Percentiles rank a stretch among this genome's conserved stretches.
Evolutionary conservation across 1,140 invertebrate species (phyloP).

Genomic region (Spodoptera frugiperda): DNA sequence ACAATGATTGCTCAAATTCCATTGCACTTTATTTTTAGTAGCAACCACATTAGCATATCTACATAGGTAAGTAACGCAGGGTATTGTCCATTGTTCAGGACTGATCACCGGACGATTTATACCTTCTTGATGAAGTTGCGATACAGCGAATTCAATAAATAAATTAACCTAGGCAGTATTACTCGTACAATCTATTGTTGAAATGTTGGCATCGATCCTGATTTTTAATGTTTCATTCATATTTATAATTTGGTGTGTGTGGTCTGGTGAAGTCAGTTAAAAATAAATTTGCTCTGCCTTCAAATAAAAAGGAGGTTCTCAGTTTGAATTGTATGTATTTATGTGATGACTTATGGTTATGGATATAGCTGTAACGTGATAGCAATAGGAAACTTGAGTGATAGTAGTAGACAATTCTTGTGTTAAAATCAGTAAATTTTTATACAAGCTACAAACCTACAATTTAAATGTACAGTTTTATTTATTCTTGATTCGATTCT

Average conservation of each 20-base stretch:
- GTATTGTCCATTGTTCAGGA: slow-evolving; percentile 26
- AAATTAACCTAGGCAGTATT: not conserved
- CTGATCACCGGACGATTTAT: slow-evolving; percentile 27
- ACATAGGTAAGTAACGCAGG: not conserved
- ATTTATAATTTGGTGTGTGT: not conserved
- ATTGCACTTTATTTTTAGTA: not conserved
- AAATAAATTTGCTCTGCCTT: too few relatives aligned
- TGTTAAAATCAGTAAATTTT: too few relatives aligned
- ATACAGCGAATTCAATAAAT: slow-evolving; percentile 11
- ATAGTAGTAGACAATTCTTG: too few relatives aligned
- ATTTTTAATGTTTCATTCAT: not conserved
- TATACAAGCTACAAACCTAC: too few relatives aligned
- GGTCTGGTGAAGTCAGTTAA: not conserved
- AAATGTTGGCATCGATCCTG: slow-evolving; percentile 2
- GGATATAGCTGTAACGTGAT: too few relatives aligned
- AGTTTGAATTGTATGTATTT: too few relatives aligned
- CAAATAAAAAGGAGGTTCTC: too few relatives aligned
- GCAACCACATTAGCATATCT: not conserved
- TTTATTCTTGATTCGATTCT: too few relatives aligned
- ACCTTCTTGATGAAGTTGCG: slow-evolving; percentile 24
- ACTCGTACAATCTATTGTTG: not conserved
- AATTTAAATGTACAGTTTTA: too few relatives aligned
- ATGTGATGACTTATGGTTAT: too few relatives aligned
- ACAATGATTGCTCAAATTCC: not conserved
- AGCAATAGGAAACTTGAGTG: too few relatives aligned